phyloP scores from a whole-genome alignment of 2,888 invertebrate species.

The Lochmaea capreae region DNA sequence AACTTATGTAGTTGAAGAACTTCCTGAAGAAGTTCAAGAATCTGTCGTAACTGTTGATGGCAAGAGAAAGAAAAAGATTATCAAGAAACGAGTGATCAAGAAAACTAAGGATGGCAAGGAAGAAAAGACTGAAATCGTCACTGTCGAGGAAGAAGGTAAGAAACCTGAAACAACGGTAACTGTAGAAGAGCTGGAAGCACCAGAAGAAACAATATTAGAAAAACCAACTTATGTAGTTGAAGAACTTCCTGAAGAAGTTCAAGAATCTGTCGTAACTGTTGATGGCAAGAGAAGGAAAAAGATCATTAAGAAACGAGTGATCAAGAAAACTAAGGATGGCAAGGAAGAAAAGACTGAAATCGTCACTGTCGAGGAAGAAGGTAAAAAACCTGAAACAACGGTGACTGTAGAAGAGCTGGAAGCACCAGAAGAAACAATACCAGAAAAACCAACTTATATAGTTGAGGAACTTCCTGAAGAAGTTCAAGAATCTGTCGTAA shows the following conservation, averaged over 20 bases:
- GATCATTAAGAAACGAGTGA: constrained; percentile 54
- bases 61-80: constrained; percentile 55
- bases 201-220: constrained; percentile 57
- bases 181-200: constrained; percentile 50
- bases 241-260: constrained; percentile 52
- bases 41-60: constrained; percentile 60
- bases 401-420: constrained; percentile 51
- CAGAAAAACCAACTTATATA: constrained; percentile 47
- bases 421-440: constrained; percentile 35
- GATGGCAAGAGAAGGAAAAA: constrained; percentile 56
- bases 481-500: constrained; percentile 54
- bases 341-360: constrained; percentile 59
- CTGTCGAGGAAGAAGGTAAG: constrained; percentile 59
- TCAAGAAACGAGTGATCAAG: constrained; percentile 54
- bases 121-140: constrained; percentile 55
- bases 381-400: constrained; percentile 61
- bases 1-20: constrained; percentile 49
- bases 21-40: constrained; percentile 58
- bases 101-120: constrained; percentile 54
- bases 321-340: constrained; percentile 59
- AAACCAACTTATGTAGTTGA: constrained; percentile 43
- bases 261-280: constrained; percentile 52
- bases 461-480: constrained; percentile 62
- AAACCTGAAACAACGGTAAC: constrained; percentile 49
- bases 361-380: constrained; percentile 58